Conservation (phyloP, 2,888 invertebrate genomes). For the Iphiclides podalirius region DNA sequence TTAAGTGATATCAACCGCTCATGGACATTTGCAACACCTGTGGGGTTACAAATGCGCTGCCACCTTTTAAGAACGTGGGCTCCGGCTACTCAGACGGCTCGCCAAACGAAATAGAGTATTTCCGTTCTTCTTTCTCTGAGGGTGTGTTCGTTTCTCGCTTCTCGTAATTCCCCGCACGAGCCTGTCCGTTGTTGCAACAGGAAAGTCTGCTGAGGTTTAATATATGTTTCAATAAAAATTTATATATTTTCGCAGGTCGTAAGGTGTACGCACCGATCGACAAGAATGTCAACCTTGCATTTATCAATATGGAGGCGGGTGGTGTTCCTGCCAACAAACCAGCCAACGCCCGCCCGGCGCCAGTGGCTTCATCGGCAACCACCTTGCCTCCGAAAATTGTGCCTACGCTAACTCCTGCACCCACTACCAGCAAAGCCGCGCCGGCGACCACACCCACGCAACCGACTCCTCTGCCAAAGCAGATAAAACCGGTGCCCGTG, state of each 20-base stretch:
- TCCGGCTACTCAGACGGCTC: too few relatives aligned
- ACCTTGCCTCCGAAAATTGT: too few relatives aligned
- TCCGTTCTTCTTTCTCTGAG: too few relatives aligned
- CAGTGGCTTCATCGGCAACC: constrained; percentile 27
- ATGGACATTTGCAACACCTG: too few relatives aligned
- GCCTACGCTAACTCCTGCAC: constrained; percentile 21
- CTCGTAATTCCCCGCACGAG: too few relatives aligned
- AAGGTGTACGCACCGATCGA: constrained; percentile 51
- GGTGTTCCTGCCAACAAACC: constrained; percentile 34
- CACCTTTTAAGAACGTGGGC: too few relatives aligned
- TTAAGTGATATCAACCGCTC: too few relatives aligned
- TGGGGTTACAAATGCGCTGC: too few relatives aligned
- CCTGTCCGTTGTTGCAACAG: too few relatives aligned
- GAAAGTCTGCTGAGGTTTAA: too few relatives aligned
- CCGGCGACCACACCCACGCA: constrained; percentile 28
- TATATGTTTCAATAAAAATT: neutral
- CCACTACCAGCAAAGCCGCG: constrained; percentile 30
- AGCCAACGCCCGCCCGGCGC: constrained; percentile 26
- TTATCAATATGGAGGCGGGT: constrained; percentile 70
- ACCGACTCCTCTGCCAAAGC: constrained; percentile 35
- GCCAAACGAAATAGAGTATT: too few relatives aligned
- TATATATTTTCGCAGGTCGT: constrained; percentile 43
- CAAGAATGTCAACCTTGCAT: constrained; percentile 68
- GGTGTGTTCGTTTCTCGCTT: too few relatives aligned
- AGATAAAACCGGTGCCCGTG: constrained; percentile 54